Base-by-base conservation (phyloP, 1,140 invertebrate genomes). In the Telenomus remus region DNA sequence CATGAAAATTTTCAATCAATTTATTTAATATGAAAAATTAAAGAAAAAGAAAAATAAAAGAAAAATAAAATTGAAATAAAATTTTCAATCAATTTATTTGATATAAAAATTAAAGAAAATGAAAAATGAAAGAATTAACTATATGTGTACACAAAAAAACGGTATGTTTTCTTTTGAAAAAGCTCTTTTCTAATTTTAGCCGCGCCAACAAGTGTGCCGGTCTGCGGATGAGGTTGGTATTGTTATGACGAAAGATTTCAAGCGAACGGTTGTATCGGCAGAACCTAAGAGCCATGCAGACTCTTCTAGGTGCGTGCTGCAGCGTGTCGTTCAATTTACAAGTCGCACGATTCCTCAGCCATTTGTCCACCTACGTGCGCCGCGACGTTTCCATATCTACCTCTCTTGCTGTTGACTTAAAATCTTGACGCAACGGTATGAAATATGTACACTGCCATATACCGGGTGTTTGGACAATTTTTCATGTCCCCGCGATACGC, bases 311-410 rank as follows among this genome's bases (percentile, higher is more conserved):
- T 59, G 61, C 54, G 43, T 46, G 56, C 42, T 44, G 75, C 79
- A 76, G 66, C 70, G 73, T 78, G 66, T 65, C 76, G 80, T 81
- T 81, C 78, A 81, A 81, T 76, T 80, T 78, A 79, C 76, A 72
- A 80, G 71, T 77, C 65, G 68, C 61, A 43, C 64, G 66, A 56
- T 65, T 61, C 69, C 68, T 59, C 69, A 66, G 27, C 60, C 68
- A 63, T 74, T 73, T 57, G 72, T 75, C 73, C 74, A 75, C 71
- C 74, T 76, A 76, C 68, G 73, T 79, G 77, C 39, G 47, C 47
- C 39, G 48, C 53, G 56, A 47, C 60, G 64, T 43, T 53, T 50
- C 43, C 55, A 43, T 75, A 60, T 72, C 55, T 72, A 57, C 70
- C 51, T 72, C 13, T 27, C 6, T 27, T 27, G 19, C 14, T 80